phyloP scores from a whole-genome alignment of 30 jellyfish, hydroid and myxozoan species.

The Cassiopea andromeda region DNA sequence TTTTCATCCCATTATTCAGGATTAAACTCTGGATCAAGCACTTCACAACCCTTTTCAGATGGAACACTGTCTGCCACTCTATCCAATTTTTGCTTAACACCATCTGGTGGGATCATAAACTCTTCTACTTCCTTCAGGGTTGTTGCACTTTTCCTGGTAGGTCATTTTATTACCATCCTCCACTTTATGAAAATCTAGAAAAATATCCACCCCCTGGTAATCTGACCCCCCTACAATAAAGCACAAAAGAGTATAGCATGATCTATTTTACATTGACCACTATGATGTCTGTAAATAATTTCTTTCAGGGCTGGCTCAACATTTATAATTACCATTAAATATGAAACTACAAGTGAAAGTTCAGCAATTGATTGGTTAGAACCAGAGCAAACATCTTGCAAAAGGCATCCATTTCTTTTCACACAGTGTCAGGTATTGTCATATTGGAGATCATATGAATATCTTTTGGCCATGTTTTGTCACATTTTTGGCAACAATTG shows the following conservation, averaged over 20 bases:
- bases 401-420: slow-evolving; percentile 86
- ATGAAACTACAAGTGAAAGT: slow-evolving; percentile 79
- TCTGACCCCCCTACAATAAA: too few species aligned
- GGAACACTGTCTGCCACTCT: too few species aligned
- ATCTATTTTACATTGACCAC: neutral
- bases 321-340: slow-evolving; percentile 46
- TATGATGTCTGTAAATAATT: neutral
- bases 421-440: slow-evolving; percentile 93
- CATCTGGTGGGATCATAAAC: too few species aligned
- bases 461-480: neutral
- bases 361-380: slow-evolving; percentile 94
- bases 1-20: too few species aligned
- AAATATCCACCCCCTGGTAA: too few species aligned
- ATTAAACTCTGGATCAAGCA: too few species aligned
- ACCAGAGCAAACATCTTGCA: slow-evolving; percentile 93
- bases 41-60: too few species aligned
- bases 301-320: slow-evolving; percentile 56
- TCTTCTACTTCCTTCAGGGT: too few species aligned
- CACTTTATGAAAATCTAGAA: too few species aligned
- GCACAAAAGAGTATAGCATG: neutral
- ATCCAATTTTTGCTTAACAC: too few species aligned
- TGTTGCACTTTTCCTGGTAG: too few species aligned
- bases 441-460: neutral
- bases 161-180: too few species aligned
- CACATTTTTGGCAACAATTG: neutral